phyloP scores from a whole-genome alignment of 2,888 invertebrate genomes.

The Plebejus argus region DNA sequence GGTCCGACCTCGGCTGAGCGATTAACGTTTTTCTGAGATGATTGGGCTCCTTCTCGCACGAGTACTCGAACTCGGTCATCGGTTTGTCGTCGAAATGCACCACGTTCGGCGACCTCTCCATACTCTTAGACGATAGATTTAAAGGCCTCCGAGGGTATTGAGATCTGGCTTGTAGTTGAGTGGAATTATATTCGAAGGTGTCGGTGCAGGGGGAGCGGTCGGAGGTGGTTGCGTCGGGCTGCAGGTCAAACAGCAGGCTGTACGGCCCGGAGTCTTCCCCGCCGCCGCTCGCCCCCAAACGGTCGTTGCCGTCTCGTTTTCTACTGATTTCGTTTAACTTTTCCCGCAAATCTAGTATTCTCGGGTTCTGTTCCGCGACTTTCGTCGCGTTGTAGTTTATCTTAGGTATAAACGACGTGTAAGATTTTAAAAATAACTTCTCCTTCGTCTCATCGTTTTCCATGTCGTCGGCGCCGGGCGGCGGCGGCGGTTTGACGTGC shows the following conservation, averaged over 20 bases:
- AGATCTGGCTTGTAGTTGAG: slow-evolving; percentile 46
- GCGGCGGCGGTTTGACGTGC: slow-evolving; percentile 48
- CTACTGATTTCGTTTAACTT: slow-evolving; percentile 73
- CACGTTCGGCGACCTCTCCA: slow-evolving; percentile 69
- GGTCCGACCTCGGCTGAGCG: slow-evolving; percentile 72
- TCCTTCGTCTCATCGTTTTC: slow-evolving; percentile 59
- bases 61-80: slow-evolving; percentile 75
- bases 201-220: slow-evolving; percentile 51
- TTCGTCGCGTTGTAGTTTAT: slow-evolving; percentile 71
- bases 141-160: slow-evolving; percentile 52
- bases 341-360: slow-evolving; percentile 72
- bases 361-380: slow-evolving; percentile 69
- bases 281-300: slow-evolving; percentile 69
- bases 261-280: slow-evolving; percentile 81
- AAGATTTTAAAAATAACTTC: slow-evolving; percentile 61
- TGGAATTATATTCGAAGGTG: slow-evolving; percentile 48
- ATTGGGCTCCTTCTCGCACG: slow-evolving; percentile 68
- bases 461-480: slow-evolving; percentile 49
- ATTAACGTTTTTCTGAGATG: slow-evolving; percentile 62
- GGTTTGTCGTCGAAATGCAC: slow-evolving; percentile 73
- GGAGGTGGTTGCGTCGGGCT: slow-evolving; percentile 63
- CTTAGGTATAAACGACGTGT: slow-evolving; percentile 70
- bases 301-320: slow-evolving; percentile 68
- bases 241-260: slow-evolving; percentile 80
- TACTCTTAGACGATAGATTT: slow-evolving; percentile 56